Evolutionary conservation across 2,888 invertebrate genomes (phyloP), one percentile per base, ranked within the genome.

Genomic region (Nephrotoma appendiculata): DNA sequence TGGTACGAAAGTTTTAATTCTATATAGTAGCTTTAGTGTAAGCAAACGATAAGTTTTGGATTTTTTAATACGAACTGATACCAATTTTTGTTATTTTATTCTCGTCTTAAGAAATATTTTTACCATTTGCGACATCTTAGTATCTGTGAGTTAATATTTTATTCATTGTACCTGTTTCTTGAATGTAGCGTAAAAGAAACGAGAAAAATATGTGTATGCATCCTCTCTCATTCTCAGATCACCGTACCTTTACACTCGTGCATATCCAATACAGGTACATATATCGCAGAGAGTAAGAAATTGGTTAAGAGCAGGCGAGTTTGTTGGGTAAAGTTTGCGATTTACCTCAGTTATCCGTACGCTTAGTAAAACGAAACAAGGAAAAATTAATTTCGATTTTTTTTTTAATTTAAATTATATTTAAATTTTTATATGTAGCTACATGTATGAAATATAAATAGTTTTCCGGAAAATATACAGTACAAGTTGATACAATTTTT

Each of bases 341-440:
- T 44, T 86, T 87, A 86, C 85, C 86, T 87, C 88, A 88, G 88
- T 88, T 88, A 87, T 87, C 88, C 87, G 87, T 88, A 86, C 87
- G 88, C 88, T 88, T 86, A 88, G 88, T 83, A 85, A 87, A 88
- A 88, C 87, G 87, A 87, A 87, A 88, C 88, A 88, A 87, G 86
- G 57, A 86, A 19, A 15, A 45, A 41, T 44, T 45, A 44, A 19
- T 11, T 85, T 44, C 43, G 43, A 43, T 43, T 85, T 85, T 45
- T 43, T 19, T 86, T 86, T 86, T 45, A 86, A 48, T 41, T 86
- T 41, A 45, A 45, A 48, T 86, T 86, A 57, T 57, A 41, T 57
- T 57, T 12, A 44, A 7, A 19, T 31, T 86, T 41, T 86, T 86
- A 52, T 45, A 52, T 31, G 2, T 86, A 31, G 5, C 1, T 48